Base-by-base conservation (phyloP, 2,113 vertebrate species). In the rabbit (Oryctolagus cuniculus) region DNA sequence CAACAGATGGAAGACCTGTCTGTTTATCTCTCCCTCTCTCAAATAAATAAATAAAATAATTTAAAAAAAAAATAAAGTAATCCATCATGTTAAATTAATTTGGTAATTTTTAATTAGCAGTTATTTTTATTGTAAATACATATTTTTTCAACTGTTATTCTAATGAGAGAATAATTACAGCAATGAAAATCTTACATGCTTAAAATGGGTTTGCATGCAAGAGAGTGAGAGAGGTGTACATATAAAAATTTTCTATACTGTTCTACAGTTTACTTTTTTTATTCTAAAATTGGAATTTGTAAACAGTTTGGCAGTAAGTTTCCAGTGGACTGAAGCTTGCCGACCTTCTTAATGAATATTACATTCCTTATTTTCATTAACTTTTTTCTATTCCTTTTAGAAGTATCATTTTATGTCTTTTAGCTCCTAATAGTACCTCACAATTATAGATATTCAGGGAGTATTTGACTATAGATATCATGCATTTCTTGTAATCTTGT, bases 121-220 rank as follows among this genome's bases (percentile, higher is more conserved):
- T 8, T 44, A 83, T 58, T 75, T 75, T 63, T 83, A 79, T 58
- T 87, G 72, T 72, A 74, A 15, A 85, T 55, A 61, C 16, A 78
- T 75, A 70, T 80, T 93, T 74, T 77, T 90, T 95, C 22, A 87
- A 3, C 27, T 64, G 8, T 87, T 93, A 87, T 21, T 87, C 6
- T 92, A 72, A 31, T 74, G 11, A 87, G 81, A 90, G 34, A 70
- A 77, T 80, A 85, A 81, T 80, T 90, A 31, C 6, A 87, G 72
- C 61, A 81, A 61, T 86, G 29, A 94, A 89, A 24, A 73, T 74
- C 70, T 93, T 89, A 49, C 34, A 84, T 94, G 10, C 15, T 87
- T 88, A 61, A 44, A 2, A 2, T 90, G 21, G 82, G 34, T 78
- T 10, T 87, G 34, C n/a, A 1, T 74, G 1, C 25, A 10, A 36